Percentiles rank a stretch among this genome's conserved stretches.
These are phyloP conservation scores for Mormyrus hasselquistii DNA, from an alignment of 2,797 vertebrate species.

Conservation along the genomic window DNA sequence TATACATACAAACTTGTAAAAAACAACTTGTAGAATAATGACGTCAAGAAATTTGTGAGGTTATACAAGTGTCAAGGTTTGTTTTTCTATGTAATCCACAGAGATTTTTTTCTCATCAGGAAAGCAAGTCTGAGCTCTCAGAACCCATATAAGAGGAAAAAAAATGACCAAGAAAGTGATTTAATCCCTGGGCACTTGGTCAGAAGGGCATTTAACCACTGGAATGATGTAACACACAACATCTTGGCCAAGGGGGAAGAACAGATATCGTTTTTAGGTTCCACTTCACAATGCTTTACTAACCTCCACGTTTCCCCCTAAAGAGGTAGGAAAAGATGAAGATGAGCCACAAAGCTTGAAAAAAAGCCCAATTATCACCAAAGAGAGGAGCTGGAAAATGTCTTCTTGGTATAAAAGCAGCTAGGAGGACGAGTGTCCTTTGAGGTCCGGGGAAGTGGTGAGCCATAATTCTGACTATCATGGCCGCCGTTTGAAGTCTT, in stretches of 20 bases:
- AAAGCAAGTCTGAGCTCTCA: background rate
- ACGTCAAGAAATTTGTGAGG: background rate
- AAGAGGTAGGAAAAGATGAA: background rate
- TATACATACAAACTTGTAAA: background rate
- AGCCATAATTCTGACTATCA: constrained; percentile 12
- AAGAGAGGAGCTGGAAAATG: background rate
- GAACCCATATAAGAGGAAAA: background rate
- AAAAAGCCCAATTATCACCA: constrained; percentile 13
- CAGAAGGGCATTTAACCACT: constrained; percentile 10
- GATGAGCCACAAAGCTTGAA: constrained; percentile 10
- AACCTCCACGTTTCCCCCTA: background rate
- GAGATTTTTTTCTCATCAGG: background rate
- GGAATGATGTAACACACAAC: background rate
- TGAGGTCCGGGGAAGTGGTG: background rate
- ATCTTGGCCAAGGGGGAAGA: background rate
- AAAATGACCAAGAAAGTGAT: background rate
- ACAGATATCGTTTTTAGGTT: background rate
- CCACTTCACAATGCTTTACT: background rate
- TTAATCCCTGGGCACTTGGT: background rate
- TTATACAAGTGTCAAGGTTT: background rate
- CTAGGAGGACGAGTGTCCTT: background rate
- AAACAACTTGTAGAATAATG: background rate
- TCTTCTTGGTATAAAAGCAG: background rate
- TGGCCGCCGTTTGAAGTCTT: constrained; percentile 15
- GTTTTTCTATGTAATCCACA: background rate